phyloP scores from a whole-genome alignment of 2,113 vertebrate species.

The Mobula birostris region DNA sequence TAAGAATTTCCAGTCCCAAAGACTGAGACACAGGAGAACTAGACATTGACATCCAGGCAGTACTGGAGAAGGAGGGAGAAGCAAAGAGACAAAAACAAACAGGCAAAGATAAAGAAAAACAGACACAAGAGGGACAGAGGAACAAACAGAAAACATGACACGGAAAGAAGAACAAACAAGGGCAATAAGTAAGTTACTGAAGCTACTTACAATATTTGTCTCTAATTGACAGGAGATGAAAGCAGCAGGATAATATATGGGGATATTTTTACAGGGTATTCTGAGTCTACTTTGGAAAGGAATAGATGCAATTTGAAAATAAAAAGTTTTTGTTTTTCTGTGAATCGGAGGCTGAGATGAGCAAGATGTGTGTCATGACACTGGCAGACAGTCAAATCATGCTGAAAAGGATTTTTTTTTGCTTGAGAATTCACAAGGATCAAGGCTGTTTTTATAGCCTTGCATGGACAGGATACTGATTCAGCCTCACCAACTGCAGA shows the following conservation, averaged over 20 bases:
- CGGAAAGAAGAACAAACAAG: background rate
- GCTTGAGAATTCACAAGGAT: constrained; percentile 22
- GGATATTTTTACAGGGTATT: background rate
- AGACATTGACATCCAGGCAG: background rate
- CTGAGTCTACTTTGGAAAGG: background rate
- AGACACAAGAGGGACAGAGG: background rate
- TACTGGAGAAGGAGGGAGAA: background rate
- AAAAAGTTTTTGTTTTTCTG: constrained; percentile 3
- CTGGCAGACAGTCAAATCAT: constrained; percentile 14
- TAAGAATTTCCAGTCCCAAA: background rate
- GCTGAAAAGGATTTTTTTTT: background rate
- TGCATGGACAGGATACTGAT: constrained; percentile 11
- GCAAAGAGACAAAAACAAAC: background rate
- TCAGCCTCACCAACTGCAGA: background rate
- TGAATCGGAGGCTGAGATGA: constrained; percentile 18
- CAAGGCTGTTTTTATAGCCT: background rate
- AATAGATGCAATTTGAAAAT: constrained; percentile 16
- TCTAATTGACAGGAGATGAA: background rate
- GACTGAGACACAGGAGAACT: background rate
- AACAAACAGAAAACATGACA: background rate
- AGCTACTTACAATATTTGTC: background rate
- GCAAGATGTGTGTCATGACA: constrained; percentile 7
- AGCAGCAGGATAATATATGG: background rate
- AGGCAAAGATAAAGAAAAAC: constrained; percentile 7
- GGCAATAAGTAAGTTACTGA: background rate